Conservation (phyloP, 2,113 vertebrate species). For the Larimichthys crocea region DNA sequence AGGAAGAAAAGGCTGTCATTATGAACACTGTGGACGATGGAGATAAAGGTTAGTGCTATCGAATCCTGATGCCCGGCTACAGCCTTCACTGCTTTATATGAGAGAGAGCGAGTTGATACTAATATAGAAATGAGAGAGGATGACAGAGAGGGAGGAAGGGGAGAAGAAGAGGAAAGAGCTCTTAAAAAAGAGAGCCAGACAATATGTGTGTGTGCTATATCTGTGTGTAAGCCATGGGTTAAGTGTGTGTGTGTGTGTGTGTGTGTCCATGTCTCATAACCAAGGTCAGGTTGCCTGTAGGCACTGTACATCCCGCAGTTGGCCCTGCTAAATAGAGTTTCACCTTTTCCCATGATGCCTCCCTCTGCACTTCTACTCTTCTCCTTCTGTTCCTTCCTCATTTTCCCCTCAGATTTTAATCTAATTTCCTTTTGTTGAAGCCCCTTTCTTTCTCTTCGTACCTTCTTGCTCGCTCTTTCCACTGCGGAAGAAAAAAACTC, state of each 20-base stretch:
- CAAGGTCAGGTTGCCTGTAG: slow-evolving; percentile 59
- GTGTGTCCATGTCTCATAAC: slow-evolving; percentile 44
- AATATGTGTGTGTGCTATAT: slow-evolving; percentile 16
- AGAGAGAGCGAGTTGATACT: slow-evolving; percentile 28
- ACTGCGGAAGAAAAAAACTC: not conserved
- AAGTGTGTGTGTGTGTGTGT: slow-evolving; percentile 48
- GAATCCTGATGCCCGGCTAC: slow-evolving; percentile 54
- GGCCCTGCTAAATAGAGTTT: slow-evolving; percentile 27
- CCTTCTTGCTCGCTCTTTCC: slow-evolving; percentile 19
- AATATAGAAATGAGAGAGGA: not conserved
- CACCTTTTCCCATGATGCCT: slow-evolving; percentile 21
- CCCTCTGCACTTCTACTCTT: not conserved
- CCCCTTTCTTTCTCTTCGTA: slow-evolving; percentile 15
- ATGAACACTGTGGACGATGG: slow-evolving; percentile 41
- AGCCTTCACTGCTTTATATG: slow-evolving; percentile 44
- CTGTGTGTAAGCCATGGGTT: slow-evolving; percentile 46
- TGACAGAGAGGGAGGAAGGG: not conserved
- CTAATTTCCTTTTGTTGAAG: slow-evolving; percentile 24
- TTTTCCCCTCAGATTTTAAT: slow-evolving; percentile 33
- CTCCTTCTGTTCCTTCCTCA: slow-evolving; percentile 18
- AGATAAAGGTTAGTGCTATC: slow-evolving; percentile 67
- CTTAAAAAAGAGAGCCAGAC: not conserved
- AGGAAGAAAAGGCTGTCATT: slow-evolving; percentile 49
- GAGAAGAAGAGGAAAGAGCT: not conserved
- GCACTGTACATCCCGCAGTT: slow-evolving; percentile 44